phyloP scores from a whole-genome alignment of 2,113 vertebrate genomes.

The Ptychochromis oligacanthus region DNA sequence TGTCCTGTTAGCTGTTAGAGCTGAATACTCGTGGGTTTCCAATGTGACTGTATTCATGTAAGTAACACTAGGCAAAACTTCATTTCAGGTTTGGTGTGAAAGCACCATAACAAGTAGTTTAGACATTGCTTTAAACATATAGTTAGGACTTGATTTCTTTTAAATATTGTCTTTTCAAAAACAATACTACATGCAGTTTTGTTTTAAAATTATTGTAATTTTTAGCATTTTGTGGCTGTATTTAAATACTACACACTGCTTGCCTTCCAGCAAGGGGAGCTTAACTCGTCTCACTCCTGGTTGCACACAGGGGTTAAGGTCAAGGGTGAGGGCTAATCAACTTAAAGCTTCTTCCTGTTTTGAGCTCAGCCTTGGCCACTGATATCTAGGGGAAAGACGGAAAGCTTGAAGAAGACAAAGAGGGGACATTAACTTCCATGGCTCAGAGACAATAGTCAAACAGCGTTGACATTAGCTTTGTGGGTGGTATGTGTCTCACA shows the following conservation, averaged over 20 bases:
- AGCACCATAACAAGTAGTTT: not conserved
- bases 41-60: not conserved
- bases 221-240: too few relatives aligned
- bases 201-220: too few relatives aligned
- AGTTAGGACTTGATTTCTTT: not conserved
- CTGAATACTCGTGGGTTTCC: accelerated
- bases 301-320: not conserved
- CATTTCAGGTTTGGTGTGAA: not conserved
- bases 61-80: not conserved
- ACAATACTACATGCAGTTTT: too few relatives aligned
- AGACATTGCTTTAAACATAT: not conserved
- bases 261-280: not conserved
- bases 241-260: too few relatives aligned
- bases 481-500: not conserved
- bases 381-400: conserved; percentile 6
- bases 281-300: not conserved
- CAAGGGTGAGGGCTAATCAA: conserved; percentile 31
- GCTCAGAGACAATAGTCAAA: not conserved
- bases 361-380: not conserved
- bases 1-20: not conserved
- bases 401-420: not conserved
- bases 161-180: too few relatives aligned
- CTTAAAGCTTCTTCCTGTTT: conserved; percentile 36
- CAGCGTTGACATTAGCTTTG: not conserved
- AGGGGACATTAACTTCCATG: not conserved